These are phyloP conservation scores for Phylloscopus collybita DNA, from an alignment of 2,797 vertebrate genomes.

Conservation along the genomic window DNA sequence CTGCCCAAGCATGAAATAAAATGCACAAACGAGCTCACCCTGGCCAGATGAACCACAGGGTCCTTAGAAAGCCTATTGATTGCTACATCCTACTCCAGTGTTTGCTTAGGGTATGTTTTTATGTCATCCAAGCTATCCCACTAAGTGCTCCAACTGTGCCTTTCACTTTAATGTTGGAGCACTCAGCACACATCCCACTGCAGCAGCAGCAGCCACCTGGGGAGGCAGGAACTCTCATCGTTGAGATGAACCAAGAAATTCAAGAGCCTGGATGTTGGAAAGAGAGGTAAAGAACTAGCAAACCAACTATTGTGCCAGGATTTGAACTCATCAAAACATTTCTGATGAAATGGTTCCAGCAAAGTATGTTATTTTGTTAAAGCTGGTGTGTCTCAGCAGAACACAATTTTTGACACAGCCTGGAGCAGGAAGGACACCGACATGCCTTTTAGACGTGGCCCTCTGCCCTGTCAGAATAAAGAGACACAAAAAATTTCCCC, in stretches of 20 bases:
- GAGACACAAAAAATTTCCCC: not conserved
- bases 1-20: not conserved
- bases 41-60: not conserved
- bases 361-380: not conserved
- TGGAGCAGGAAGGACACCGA: not conserved
- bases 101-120: not conserved
- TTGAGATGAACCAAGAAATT: not conserved
- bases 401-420: fast-evolving
- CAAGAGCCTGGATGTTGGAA: not conserved
- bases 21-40: not conserved
- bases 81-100: not conserved
- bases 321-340: not conserved
- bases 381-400: not conserved
- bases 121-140: not conserved
- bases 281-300: not conserved
- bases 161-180: not conserved
- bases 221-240: not conserved
- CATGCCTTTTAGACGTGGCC: not conserved
- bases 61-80: not conserved
- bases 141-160: not conserved
- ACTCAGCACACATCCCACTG: not conserved
- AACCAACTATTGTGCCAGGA: not conserved
- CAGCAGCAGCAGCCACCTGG: not conserved
- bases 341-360: not conserved
- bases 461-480: not conserved